Evolutionary conservation across 2,797 vertebrate species (phyloP).

Genomic region (Acrocephalus scirpaceus): DNA sequence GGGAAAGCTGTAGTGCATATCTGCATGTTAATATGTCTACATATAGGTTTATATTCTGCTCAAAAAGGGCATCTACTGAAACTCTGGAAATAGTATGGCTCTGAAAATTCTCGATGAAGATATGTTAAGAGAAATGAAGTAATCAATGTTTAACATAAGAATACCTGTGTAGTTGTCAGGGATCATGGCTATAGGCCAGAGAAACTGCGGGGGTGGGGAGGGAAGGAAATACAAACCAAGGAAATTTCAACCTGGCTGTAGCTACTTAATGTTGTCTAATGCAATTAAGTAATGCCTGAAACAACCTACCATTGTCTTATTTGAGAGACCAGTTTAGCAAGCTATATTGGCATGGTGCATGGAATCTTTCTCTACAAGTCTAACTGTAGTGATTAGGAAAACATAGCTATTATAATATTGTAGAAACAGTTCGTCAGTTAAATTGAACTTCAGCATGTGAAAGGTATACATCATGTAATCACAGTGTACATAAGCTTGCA

Average conservation of each 20-base stretch:
- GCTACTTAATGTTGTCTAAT: not conserved
- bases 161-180: not conserved
- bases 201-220: not conserved
- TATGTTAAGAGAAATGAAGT: not conserved
- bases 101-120: not conserved
- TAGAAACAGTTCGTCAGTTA: not conserved
- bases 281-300: not conserved
- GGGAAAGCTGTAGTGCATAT: not conserved
- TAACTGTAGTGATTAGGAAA: not conserved
- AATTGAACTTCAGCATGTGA: not conserved
- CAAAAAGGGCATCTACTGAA: not conserved
- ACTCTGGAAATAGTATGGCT: not conserved
- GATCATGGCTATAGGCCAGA: not conserved
- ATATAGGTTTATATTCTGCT: not conserved
- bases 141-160: not conserved
- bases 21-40: not conserved
- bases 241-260: not conserved
- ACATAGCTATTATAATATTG: not conserved
- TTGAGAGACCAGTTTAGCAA: not conserved
- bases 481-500: not conserved
- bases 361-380: not conserved
- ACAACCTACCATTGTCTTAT: not conserved
- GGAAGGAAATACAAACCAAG: not conserved
- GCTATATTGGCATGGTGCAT: not conserved
- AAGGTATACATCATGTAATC: not conserved